These are phyloP conservation scores for Polyommatus icarus DNA, from an alignment of 2,888 invertebrate species.

Conservation along the genomic window DNA sequence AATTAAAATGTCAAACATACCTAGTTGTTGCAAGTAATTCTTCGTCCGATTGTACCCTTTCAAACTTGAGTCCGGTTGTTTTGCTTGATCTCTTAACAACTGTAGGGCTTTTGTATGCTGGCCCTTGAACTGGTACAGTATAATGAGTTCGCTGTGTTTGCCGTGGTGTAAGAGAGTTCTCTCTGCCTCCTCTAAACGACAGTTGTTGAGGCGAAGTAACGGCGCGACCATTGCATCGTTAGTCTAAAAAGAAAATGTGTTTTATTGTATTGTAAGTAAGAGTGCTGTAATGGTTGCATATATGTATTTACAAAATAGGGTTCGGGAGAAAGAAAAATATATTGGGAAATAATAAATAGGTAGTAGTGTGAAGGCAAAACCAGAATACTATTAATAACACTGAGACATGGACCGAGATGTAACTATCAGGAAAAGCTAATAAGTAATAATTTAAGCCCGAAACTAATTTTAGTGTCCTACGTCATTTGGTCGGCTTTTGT, in stretches of 20 bases:
- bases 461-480: no score
- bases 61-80: conserved; percentile 87
- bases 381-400: no score
- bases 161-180: conserved; percentile 91
- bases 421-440: no score
- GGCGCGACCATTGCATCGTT: conserved; percentile 97
- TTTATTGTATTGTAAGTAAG: background rate
- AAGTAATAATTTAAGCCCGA: no score
- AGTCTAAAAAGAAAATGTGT: conserved; percentile 79
- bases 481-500: no score
- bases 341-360: no score
- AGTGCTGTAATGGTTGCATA: background rate
- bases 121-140: conserved; percentile 96
- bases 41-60: conserved; percentile 92
- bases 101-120: conserved; percentile 95
- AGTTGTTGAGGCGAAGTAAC: conserved; percentile 93
- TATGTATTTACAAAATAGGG: no score
- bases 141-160: conserved; percentile 95
- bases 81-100: conserved; percentile 88
- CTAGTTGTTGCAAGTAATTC: conserved; percentile 94
- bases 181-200: conserved; percentile 96
- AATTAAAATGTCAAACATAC: conserved; percentile 55
- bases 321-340: no score
- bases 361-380: no score
- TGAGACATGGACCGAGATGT: no score